phyloP scores from a whole-genome alignment of 2,888 invertebrate genomes.

The Liodrosophila aerea region DNA sequence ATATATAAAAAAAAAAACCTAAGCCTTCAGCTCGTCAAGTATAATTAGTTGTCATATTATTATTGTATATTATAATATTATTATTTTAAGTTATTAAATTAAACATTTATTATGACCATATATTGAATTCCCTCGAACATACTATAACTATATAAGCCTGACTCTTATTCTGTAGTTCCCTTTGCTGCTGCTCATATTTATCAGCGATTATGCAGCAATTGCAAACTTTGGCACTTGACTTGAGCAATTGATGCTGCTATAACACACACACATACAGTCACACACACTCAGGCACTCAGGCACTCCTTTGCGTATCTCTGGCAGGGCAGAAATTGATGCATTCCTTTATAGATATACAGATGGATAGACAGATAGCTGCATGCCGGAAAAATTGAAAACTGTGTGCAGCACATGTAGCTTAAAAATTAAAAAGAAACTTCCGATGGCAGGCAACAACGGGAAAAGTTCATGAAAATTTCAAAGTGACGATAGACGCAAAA shows the following conservation, averaged over 20 bases:
- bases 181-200: neutral
- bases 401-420: constrained; percentile 19
- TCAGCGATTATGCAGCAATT: constrained; percentile 47
- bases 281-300: neutral
- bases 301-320: neutral
- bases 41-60: too few species aligned
- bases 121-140: too few species aligned
- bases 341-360: constrained; percentile 9
- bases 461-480: constrained; percentile 62
- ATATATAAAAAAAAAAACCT: too few species aligned
- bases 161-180: too few species aligned
- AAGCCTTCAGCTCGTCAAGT: too few species aligned
- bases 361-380: constrained; percentile 35
- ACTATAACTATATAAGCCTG: too few species aligned
- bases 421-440: constrained; percentile 52
- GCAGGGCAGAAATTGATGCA: constrained; percentile 31
- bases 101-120: too few species aligned
- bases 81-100: too few species aligned
- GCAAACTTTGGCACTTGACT: constrained; percentile 46
- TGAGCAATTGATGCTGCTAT: constrained; percentile 51
- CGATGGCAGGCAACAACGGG: constrained; percentile 25
- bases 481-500: constrained; percentile 45
- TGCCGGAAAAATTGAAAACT: constrained; percentile 47
- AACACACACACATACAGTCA: too few species aligned
- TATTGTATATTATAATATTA: too few species aligned